Base-by-base conservation (phyloP, 2,797 vertebrate species). In the Perodicticus potto region DNA sequence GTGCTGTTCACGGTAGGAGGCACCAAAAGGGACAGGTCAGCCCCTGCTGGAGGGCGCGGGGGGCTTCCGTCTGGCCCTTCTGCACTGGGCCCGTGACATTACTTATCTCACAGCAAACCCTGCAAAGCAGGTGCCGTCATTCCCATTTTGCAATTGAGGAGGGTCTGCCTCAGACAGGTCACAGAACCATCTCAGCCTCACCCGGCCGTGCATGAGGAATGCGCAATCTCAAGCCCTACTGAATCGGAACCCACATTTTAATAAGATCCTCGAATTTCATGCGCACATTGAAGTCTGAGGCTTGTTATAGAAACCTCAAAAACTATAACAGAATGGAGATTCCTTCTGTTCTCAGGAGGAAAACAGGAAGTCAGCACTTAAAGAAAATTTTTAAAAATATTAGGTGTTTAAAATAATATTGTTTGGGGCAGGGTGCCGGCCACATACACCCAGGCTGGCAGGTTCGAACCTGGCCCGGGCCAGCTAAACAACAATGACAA, bases 1-100 rank as follows among this genome's bases (percentile, higher is more conserved):
- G 73, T 16, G 23, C n/a, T 45, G 25, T 12, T 59, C 2, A 0
- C 55, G 32, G 34, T 0, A 9, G 12, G 65, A 72, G 59, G 91
- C 0, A 4, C 19, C 3, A 10, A 13, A 29, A 55, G 0, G 23
- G 70, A 1, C 1, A 0, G 2, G 7, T 12, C 25, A 25, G 61
- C 29, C 27, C 45, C 8, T 1, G 59, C 59, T 43, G 29, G 25
- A 8, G 12, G 45, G 37, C n/a, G 1, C 25, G 3, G 20, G 20
- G 29, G 19, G 34, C 43, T 13, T 37, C 53, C 2, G 3, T 4
- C 7, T 9, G 27, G 3, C 45, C 37, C n/a, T 80, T 10, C 11
- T 16, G 59, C 43, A 14, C 86, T 11, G 40, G 59, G 53, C 14
- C 49, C 29, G 69, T 20, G 1, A 5, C 43, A 32, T 13, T n/a